A percentile compares a stretch with the other conserved stretches of the same genome.
These are phyloP conservation scores for Percopsis transmontana DNA, from an alignment of 2,113 vertebrate species.

Conservation along the genomic window DNA sequence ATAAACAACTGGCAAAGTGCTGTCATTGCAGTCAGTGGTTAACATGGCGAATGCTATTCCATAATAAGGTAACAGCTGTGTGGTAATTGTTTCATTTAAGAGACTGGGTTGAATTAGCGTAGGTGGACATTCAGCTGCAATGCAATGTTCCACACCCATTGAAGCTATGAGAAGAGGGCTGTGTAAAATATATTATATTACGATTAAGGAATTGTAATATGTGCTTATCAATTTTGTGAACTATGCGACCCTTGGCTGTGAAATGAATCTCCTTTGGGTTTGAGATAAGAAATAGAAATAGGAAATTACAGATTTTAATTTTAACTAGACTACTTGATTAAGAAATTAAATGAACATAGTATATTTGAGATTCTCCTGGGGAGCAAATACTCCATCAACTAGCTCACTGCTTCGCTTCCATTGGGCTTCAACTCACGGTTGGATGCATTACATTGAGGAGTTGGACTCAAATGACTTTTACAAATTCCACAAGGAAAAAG, in stretches of 20 bases:
- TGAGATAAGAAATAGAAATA: no score
- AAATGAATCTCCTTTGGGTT: no score
- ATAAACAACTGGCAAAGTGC: constrained; percentile 37
- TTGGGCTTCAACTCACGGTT: not conserved
- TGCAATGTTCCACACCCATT: no score
- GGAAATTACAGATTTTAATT: no score
- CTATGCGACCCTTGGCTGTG: no score
- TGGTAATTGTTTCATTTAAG: not conserved
- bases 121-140: not conserved
- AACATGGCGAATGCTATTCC: constrained; percentile 28
- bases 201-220: no score
- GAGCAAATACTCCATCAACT: not conserved
- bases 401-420: not conserved
- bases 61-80: constrained; percentile 38
- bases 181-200: no score
- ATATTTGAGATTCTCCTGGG: not conserved
- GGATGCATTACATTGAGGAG: not conserved
- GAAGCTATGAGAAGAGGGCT: no score
- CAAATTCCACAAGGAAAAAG: not conserved
- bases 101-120: not conserved
- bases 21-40: constrained; percentile 32
- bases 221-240: no score
- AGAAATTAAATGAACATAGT: not conserved
- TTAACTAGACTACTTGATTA: no score
- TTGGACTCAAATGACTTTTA: not conserved